Conservation (phyloP, 1,140 invertebrate species). For the Paralvinella palmiformis region DNA sequence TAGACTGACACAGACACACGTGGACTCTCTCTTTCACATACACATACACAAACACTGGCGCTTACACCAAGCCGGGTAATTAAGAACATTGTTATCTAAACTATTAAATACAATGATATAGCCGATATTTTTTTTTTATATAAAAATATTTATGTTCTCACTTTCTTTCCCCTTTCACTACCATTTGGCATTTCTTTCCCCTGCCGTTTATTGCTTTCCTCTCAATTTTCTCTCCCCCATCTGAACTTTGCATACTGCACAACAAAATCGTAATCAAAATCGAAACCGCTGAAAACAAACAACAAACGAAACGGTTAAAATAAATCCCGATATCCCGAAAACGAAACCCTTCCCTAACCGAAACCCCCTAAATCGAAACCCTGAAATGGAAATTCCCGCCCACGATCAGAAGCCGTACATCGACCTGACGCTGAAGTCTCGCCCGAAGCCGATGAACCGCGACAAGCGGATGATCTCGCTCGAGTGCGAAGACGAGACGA, state of each 20-base stretch:
- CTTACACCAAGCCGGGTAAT: neutral
- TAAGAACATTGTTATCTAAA: no score
- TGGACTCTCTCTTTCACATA: neutral
- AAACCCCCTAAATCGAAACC: constrained; percentile 41
- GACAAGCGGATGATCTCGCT: neutral
- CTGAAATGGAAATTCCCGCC: no score
- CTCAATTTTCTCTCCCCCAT: neutral
- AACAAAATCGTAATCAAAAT: neutral
- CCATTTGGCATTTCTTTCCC: no score
- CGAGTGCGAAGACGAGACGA: constrained; percentile 37
- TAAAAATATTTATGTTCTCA: neutral
- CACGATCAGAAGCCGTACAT: constrained; percentile 21
- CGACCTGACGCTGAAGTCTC: constrained; percentile 5
- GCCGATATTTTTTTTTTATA: no score
- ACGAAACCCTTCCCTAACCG: no score
- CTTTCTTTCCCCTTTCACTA: neutral
- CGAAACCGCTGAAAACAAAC: neutral
- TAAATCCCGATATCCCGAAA: constrained; percentile 38
- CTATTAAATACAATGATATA: no score
- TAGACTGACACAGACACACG: no score
- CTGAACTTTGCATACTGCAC: neutral
- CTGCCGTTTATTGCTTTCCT: no score
- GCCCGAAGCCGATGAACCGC: constrained; percentile 20
- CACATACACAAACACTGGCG: neutral
- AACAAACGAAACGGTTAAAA: constrained; percentile 42